A percentile compares a stretch with the other conserved stretches of the same genome.
These are phyloP conservation scores for Oikopleura dioica DNA, from an alignment of 23 tunicate genomes.

Conservation along the genomic window DNA sequence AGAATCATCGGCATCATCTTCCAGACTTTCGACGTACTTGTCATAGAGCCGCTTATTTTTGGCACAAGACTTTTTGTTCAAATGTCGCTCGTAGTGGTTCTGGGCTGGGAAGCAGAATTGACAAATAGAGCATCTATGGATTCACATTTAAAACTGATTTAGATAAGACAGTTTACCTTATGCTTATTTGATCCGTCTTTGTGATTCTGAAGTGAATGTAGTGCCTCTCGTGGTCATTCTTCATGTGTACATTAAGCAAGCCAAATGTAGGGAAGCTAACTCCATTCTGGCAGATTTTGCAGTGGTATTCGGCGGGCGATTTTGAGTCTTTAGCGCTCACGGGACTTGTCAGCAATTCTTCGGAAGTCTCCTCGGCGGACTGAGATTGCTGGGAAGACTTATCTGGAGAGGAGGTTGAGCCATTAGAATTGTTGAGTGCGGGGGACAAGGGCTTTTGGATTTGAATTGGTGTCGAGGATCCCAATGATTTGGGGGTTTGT, in stretches of 20 bases:
- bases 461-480: no score
- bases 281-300: not conserved
- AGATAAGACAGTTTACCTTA: no score
- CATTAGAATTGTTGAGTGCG: no score
- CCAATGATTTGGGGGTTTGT: no score
- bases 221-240: not conserved
- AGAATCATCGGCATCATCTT: no score
- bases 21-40: not conserved
- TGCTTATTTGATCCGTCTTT: not conserved
- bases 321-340: no score
- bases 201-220: not conserved
- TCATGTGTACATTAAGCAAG: not conserved
- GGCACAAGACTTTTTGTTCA: not conserved
- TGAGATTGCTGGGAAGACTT: no score
- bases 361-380: no score
- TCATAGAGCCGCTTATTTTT: not conserved
- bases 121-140: not conserved
- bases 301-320: not conserved
- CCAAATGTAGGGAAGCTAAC: slow-evolving; percentile 1
- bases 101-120: slow-evolving; percentile 11
- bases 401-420: no score
- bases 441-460: no score
- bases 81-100: not conserved
- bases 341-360: no score
- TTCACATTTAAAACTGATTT: no score